Evolutionary conservation across 2,888 invertebrate genomes (phyloP).

Genomic region (Chironomus tentans): DNA sequence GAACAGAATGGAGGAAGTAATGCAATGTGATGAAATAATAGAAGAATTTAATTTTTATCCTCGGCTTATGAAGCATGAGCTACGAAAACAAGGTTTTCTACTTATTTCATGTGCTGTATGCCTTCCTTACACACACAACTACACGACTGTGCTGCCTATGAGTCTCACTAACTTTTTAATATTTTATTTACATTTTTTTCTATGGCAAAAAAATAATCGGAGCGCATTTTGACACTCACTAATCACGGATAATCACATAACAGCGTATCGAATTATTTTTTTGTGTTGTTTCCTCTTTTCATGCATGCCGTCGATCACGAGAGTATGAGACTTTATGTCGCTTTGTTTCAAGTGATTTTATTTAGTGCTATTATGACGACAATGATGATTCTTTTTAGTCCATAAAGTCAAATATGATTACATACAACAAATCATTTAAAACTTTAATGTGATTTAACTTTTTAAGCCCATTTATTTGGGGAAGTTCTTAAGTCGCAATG

Average conservation of each 20-base stretch:
- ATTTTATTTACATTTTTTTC: conserved; percentile 5
- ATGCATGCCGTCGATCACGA: not conserved
- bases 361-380: not conserved
- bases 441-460: conserved; percentile 25
- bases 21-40: too few relatives aligned
- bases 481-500: not conserved
- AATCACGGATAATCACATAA: conserved; percentile 25
- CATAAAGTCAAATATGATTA: conserved; percentile 4
- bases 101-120: not conserved
- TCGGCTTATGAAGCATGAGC: too few relatives aligned
- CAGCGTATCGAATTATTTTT: not conserved
- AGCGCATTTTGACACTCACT: conserved; percentile 26
- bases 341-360: not conserved
- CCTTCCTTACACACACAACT: not conserved
- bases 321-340: not conserved
- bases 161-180: not conserved
- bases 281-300: not conserved
- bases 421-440: not conserved
- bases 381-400: not conserved
- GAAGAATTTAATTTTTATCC: conserved; percentile 11
- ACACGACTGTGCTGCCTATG: not conserved
- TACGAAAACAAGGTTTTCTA: conserved; percentile 4
- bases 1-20: not conserved
- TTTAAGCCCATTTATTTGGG: conserved; percentile 17
- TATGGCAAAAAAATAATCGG: not conserved